These are phyloP conservation scores for Poeciliopsis presidionis DNA, from an alignment of 2,797 vertebrate genomes.

Conservation along the genomic window DNA sequence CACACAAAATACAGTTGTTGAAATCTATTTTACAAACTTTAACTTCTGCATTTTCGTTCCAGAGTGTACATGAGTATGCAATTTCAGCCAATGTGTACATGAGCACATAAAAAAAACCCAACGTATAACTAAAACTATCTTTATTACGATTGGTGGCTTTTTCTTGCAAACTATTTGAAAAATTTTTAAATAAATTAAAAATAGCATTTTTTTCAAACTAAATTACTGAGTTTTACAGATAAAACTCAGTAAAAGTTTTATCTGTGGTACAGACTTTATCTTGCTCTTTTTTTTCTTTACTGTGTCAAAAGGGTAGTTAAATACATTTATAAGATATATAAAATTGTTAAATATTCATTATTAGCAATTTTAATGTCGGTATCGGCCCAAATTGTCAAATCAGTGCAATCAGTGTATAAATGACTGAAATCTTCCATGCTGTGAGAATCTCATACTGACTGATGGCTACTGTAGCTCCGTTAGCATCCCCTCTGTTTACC, in stretches of 20 bases:
- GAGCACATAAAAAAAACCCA: background rate
- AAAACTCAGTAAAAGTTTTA: too few relatives aligned
- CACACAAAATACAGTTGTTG: background rate
- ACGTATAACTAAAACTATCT: background rate
- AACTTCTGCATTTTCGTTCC: background rate
- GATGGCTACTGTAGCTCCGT: background rate
- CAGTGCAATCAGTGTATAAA: too few relatives aligned
- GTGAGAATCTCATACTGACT: background rate
- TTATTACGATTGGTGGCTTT: background rate
- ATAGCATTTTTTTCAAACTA: background rate
- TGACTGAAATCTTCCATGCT: background rate
- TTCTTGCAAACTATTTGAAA: background rate
- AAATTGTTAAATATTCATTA: too few relatives aligned
- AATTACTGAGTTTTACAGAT: background rate
- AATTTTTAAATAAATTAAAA: background rate
- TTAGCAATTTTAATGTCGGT: too few relatives aligned
- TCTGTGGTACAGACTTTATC: too few relatives aligned
- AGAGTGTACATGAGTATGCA: too few relatives aligned
- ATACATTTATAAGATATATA: too few relatives aligned
- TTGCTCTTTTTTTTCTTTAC: too few relatives aligned
- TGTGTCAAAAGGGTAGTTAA: too few relatives aligned
- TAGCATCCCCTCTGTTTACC: background rate
- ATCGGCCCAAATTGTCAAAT: too few relatives aligned
- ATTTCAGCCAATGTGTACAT: background rate
- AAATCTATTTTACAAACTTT: background rate